These are phyloP conservation scores for Eubasilissa splendida DNA, from an alignment of 2,888 invertebrate species.

Conservation along the genomic window DNA sequence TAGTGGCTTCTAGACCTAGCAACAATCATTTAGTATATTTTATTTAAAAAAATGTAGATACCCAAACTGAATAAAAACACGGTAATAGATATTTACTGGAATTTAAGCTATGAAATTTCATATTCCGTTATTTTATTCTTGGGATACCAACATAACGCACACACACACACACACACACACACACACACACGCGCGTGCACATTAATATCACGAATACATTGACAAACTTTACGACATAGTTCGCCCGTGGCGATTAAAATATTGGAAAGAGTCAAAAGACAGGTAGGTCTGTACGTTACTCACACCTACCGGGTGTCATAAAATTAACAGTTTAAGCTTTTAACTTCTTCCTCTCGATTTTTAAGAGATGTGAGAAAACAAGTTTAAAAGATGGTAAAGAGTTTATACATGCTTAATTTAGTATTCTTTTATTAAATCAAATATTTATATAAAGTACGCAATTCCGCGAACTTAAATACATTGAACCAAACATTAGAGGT, in stretches of 20 bases:
- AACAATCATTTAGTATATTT: no score
- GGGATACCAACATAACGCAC: background rate
- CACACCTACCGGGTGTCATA: background rate
- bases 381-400: no score
- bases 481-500: no score
- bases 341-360: background rate
- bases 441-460: no score
- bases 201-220: background rate
- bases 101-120: conserved; percentile 6
- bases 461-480: no score
- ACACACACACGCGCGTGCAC: background rate
- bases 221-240: background rate
- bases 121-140: background rate
- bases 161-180: background rate
- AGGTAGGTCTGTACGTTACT: background rate
- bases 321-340: background rate
- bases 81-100: conserved; percentile 6
- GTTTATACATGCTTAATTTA: no score
- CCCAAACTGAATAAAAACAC: no score
- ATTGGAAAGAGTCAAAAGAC: background rate
- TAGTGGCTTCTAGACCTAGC: no score
- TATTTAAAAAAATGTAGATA: no score
- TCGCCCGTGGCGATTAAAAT: background rate
- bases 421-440: no score
- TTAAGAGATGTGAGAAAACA: no score